Percentiles rank a stretch among this genome's conserved stretches.
These are phyloP conservation scores for Catonia carolina DNA, from an alignment of 2,888 invertebrate species.

Conservation along the genomic window DNA sequence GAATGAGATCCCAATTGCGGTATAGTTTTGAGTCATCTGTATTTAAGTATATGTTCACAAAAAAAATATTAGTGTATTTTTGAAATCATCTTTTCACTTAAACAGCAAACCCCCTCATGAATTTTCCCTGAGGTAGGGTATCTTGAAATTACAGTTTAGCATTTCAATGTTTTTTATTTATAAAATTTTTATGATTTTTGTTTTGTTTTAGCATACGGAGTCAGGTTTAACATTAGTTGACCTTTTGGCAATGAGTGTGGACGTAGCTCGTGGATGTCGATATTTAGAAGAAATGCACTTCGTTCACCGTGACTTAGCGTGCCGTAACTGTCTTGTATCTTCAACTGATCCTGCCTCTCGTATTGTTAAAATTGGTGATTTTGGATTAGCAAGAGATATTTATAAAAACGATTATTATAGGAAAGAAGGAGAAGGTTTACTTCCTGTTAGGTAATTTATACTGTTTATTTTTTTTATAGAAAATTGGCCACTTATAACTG, in stretches of 20 bases:
- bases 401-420: conserved; percentile 97
- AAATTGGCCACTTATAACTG: no score
- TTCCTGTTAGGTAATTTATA: conserved; percentile 66
- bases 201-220: conserved; percentile 22
- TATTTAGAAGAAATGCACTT: conserved; percentile 97
- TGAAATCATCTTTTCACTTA: no score
- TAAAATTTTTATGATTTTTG: no score
- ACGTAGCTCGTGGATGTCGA: conserved; percentile 90
- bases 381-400: conserved; percentile 92
- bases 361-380: conserved; percentile 95
- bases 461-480: conserved; percentile 1
- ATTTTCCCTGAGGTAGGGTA: no score
- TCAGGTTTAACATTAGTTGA: conserved; percentile 64
- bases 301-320: conserved; percentile 93
- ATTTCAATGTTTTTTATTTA: no score
- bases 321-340: conserved; percentile 90
- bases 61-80: no score
- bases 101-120: no score
- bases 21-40: no score
- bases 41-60: no score
- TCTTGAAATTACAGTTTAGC: no score
- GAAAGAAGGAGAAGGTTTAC: conserved; percentile 82
- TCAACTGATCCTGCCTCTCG: conserved; percentile 57
- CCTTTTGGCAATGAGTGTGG: conserved; percentile 85
- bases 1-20: no score